Evolutionary conservation across 92 coral and sea anemone species (phyloP).

Genomic region (Muricea muricata): DNA sequence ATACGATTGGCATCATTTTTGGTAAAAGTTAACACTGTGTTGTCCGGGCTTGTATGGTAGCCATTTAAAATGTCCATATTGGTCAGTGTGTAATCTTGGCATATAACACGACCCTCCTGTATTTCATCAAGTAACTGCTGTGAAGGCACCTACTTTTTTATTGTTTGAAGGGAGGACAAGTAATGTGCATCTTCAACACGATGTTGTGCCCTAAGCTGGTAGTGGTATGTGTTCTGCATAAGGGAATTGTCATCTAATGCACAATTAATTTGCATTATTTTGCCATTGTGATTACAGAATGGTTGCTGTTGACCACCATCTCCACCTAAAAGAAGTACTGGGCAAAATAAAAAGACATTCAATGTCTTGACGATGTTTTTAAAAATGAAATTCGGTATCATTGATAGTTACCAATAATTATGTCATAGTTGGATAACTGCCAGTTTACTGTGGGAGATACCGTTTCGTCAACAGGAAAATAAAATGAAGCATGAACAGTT

Average conservation of each 20-base stretch:
- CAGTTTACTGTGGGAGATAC: neutral
- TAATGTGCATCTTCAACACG: slow-evolving; percentile 6
- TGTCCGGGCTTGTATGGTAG: neutral
- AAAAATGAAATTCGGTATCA: neutral
- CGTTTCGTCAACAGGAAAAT: neutral
- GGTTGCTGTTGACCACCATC: too few relatives aligned
- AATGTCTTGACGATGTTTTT: neutral
- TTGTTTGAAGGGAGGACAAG: neutral
- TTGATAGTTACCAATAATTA: slow-evolving; percentile 27
- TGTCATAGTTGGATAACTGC: neutral
- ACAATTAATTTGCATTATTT: neutral
- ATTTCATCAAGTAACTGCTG: slow-evolving; percentile 4
- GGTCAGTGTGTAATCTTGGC: neutral
- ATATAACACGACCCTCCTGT: too few relatives aligned
- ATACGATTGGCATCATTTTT: neutral
- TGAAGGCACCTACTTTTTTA: slow-evolving; percentile 17
- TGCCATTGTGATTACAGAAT: too few relatives aligned
- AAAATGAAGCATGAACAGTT: slow-evolving; percentile 25
- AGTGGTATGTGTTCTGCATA: neutral
- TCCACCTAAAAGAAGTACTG: neutral
- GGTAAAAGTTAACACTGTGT: neutral
- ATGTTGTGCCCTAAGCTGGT: neutral
- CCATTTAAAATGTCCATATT: neutral
- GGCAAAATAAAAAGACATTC: neutral
- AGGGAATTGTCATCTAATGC: neutral